A percentile compares a stretch with the other conserved stretches of the same genome.
phyloP scores from a whole-genome alignment of 2,113 vertebrate species.

The Diadophis punctatus region DNA sequence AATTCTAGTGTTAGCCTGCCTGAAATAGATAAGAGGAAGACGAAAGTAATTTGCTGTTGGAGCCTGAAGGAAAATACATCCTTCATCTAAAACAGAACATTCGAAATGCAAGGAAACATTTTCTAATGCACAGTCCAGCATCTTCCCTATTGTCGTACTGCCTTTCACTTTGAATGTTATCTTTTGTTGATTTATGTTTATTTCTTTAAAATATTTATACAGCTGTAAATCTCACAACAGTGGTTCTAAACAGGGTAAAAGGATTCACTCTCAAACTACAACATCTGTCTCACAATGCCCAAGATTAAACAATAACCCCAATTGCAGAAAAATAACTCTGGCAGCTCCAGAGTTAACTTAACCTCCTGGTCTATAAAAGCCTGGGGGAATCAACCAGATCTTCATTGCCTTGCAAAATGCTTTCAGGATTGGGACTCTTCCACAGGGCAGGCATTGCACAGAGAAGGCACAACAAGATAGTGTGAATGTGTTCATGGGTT shows the following conservation, averaged over 20 bases:
- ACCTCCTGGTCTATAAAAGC: not conserved
- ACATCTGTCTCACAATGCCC: not conserved
- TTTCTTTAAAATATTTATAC: not conserved
- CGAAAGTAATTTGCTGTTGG: not conserved
- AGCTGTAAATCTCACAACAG: not conserved
- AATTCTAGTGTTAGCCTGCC: not conserved
- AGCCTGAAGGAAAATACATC: not conserved
- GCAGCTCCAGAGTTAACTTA: not conserved
- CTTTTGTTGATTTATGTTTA: not conserved
- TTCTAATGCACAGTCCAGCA: not conserved
- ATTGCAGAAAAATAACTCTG: not conserved
- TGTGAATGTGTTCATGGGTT: not conserved
- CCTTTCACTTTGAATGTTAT: not conserved
- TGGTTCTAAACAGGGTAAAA: not conserved
- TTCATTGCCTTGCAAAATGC: not conserved
- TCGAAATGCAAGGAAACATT: not conserved
- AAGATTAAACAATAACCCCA: not conserved
- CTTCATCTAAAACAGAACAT: not conserved
- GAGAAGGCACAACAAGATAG: not conserved
- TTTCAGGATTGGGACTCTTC: not conserved
- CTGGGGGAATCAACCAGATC: not conserved
- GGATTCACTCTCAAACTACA: not conserved
- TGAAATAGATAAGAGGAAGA: not conserved
- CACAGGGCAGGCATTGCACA: not conserved
- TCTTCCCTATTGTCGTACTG: not conserved